A percentile compares a stretch with the other conserved stretches of the same genome.
These are phyloP conservation scores for Argyrosomus regius DNA, from an alignment of 2,797 vertebrate species.

Conservation along the genomic window DNA sequence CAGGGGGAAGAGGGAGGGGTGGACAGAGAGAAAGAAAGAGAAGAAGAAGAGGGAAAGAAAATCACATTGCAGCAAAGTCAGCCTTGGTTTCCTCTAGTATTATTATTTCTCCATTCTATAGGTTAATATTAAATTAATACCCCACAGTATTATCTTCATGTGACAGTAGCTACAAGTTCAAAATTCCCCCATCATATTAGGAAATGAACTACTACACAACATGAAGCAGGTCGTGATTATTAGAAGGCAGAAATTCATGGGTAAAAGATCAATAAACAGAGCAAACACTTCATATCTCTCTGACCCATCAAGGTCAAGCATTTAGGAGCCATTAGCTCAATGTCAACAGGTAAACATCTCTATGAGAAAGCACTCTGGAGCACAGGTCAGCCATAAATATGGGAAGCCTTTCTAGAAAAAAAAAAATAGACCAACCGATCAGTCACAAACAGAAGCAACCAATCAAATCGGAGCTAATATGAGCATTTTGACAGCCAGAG, in stretches of 20 bases:
- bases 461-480: conserved; percentile 60
- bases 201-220: neutral
- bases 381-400: conserved; percentile 9
- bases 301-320: conserved; percentile 3
- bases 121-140: neutral
- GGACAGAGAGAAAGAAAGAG: conserved; percentile 30
- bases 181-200: too few relatives aligned
- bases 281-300: neutral
- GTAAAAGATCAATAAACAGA: neutral
- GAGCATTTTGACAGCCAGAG: conserved; percentile 75
- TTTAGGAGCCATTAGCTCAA: neutral
- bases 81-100: conserved; percentile 28
- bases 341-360: conserved; percentile 6
- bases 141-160: neutral
- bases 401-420: conserved; percentile 3
- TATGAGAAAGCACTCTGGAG: neutral
- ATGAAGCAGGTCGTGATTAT: too few relatives aligned
- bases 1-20: conserved; percentile 37
- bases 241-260: neutral
- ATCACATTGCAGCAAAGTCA: conserved; percentile 70
- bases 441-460: conserved; percentile 43
- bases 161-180: neutral
- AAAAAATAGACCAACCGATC: conserved; percentile 26
- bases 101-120: neutral
- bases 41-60: conserved; percentile 35